A percentile compares a stretch with the other conserved stretches of the same genome.
Conservation (phyloP, 2,797 vertebrate genomes). For the Bradypodion pumilum region DNA sequence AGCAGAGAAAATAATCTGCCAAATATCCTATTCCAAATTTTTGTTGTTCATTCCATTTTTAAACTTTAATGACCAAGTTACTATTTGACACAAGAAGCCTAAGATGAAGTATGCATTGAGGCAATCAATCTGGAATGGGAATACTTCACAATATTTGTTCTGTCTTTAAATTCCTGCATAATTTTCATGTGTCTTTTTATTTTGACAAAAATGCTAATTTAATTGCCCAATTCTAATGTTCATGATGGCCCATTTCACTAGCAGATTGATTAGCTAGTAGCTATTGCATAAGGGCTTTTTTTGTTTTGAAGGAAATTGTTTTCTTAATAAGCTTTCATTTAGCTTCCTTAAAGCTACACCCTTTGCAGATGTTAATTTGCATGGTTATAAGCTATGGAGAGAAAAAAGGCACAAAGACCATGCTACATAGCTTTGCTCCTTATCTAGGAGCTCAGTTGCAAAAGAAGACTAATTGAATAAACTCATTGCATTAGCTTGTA, state of each 20-base stretch:
- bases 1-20: background rate
- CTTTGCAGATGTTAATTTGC: constrained; percentile 32
- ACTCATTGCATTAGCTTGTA: background rate
- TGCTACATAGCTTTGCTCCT: background rate
- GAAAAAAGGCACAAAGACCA: background rate
- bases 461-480: constrained; percentile 22
- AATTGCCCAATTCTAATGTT: constrained; percentile 7
- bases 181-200: constrained; percentile 4
- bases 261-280: constrained; percentile 17
- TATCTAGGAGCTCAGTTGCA: background rate
- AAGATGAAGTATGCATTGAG: background rate
- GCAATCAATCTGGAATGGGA: background rate
- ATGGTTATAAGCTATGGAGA: constrained; percentile 31
- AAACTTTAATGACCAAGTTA: constrained; percentile 2
- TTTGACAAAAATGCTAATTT: constrained; percentile 23
- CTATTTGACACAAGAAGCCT: background rate
- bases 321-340: constrained; percentile 20
- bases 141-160: constrained; percentile 12
- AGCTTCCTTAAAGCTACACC: constrained; percentile 14
- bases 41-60: background rate
- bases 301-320: constrained; percentile 7
- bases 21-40: background rate
- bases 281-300: background rate
- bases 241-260: constrained; percentile 11
- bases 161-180: background rate